phyloP scores from a whole-genome alignment of 2,113 vertebrate genomes.

The Peromyscus leucopus region DNA sequence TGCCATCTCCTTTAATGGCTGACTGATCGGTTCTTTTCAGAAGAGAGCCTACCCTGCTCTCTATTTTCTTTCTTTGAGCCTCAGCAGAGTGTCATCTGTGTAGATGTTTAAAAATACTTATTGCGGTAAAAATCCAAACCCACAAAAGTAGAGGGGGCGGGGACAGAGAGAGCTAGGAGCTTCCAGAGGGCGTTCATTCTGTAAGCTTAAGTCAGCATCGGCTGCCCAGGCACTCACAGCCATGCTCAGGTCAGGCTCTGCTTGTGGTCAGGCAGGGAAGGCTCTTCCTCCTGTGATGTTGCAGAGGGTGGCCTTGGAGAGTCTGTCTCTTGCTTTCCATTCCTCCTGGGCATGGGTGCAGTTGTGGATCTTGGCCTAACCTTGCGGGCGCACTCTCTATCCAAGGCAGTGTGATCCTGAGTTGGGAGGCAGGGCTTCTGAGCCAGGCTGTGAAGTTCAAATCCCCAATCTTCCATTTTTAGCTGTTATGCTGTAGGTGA shows the following conservation, averaged over 20 bases:
- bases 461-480: not conserved
- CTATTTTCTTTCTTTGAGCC: not conserved
- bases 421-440: not conserved
- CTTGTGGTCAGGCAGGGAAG: rapidly evolving
- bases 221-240: not conserved
- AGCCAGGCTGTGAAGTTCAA: not conserved
- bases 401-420: not conserved
- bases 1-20: not conserved
- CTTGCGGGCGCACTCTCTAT: rapidly evolving
- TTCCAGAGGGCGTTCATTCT: not conserved
- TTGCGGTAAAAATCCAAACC: not conserved
- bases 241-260: not conserved
- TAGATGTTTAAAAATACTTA: conserved; percentile 23
- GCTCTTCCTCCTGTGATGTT: not conserved
- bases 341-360: not conserved
- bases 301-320: not conserved
- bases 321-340: not conserved
- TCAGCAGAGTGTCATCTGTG: not conserved
- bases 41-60: not conserved
- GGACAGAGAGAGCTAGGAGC: not conserved
- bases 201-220: not conserved
- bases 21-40: not conserved
- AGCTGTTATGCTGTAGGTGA: not conserved
- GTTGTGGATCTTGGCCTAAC: rapidly evolving
- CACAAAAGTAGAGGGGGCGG: not conserved